Evolutionary conservation across 2,888 invertebrate species (phyloP).

Genomic region (Acanthopleura granulata): DNA sequence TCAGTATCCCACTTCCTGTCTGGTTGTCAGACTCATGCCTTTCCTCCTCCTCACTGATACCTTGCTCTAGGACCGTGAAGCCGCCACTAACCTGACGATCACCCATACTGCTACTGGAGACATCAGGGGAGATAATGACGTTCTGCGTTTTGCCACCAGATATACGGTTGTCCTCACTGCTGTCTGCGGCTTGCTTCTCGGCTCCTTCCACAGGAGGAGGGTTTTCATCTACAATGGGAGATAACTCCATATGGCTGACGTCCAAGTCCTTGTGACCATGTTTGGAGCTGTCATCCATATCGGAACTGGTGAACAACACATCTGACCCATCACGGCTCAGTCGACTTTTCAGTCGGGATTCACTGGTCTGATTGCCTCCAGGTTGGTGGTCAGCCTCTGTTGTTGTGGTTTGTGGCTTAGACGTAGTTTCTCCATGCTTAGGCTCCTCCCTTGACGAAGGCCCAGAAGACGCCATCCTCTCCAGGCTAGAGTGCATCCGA

Average conservation of each 20-base stretch:
- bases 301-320: conserved; percentile 31
- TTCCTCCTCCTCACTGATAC: too few species aligned
- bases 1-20: too few species aligned
- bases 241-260: conserved; percentile 2
- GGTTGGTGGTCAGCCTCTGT: not conserved
- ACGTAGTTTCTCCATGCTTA: not conserved
- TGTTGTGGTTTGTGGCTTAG: not conserved
- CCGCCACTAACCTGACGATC: conserved; percentile 5
- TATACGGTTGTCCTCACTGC: conserved; percentile 20
- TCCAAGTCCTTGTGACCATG: not conserved
- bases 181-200: conserved; percentile 20
- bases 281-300: conserved; percentile 11
- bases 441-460: not conserved
- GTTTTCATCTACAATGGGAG: not conserved
- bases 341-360: not conserved
- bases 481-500: not conserved
- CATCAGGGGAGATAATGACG: not conserved
- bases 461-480: not conserved
- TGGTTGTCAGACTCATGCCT: not conserved
- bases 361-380: not conserved
- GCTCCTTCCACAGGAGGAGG: not conserved
- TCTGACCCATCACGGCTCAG: conserved; percentile 28
- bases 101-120: conserved; percentile 3
- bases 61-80: not conserved
- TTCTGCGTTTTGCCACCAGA: conserved; percentile 9